Conservation (phyloP, 2,888 invertebrate genomes). For the Tanypteryx hageni region DNA sequence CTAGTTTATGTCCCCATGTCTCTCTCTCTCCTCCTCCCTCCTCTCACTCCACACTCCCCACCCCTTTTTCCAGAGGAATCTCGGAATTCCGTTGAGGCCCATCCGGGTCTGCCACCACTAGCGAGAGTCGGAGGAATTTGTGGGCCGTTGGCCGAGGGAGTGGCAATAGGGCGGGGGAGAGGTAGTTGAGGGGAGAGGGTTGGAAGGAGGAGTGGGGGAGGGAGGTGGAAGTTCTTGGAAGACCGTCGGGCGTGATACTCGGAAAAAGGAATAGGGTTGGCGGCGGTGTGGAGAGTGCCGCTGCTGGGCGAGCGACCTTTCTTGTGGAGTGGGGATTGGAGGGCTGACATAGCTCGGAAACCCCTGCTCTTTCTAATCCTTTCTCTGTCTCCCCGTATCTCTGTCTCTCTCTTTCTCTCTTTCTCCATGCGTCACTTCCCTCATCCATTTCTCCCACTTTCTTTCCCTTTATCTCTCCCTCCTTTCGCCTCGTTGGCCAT, state of each 20-base stretch:
- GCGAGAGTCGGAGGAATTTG: conserved; percentile 38
- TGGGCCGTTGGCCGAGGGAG: background rate
- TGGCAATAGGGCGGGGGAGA: background rate
- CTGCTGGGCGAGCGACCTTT: background rate
- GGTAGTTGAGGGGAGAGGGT: background rate
- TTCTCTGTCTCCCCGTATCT: too few species aligned
- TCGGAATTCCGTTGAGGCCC: conserved; percentile 46
- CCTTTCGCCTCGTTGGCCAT: too few species aligned
- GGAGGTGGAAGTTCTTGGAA: background rate
- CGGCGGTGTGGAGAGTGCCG: background rate
- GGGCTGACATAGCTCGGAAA: background rate
- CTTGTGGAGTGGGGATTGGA: too few species aligned
- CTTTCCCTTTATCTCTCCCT: too few species aligned
- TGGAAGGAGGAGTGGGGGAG: background rate
- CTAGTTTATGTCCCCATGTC: background rate
- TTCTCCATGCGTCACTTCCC: too few species aligned
- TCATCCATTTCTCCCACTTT: too few species aligned
- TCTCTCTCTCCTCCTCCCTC: background rate
- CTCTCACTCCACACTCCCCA: background rate
- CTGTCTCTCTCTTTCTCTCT: too few species aligned
- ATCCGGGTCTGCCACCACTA: conserved; percentile 10
- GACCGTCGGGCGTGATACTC: background rate
- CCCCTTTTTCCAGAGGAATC: conserved; percentile 29
- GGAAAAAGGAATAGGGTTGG: background rate
- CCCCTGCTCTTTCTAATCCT: background rate